Evolutionary conservation across 2,888 invertebrate species (phyloP), one percentile per base, ranked within the genome.

Genomic region (Anarsia innoxiella): DNA sequence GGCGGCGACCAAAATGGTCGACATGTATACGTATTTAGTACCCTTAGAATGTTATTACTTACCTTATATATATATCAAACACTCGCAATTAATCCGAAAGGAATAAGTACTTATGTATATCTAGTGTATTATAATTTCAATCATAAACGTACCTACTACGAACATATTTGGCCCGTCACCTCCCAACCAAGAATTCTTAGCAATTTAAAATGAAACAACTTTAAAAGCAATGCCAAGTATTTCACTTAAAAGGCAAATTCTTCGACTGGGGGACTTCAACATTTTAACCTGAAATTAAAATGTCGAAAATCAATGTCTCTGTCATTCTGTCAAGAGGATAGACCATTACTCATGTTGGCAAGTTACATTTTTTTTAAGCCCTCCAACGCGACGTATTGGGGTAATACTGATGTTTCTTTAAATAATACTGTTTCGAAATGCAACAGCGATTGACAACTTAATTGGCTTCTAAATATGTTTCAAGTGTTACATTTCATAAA

Each of bases 231-330:
- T 55, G 45, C 48, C 16, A 26, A 23, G 36, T 9, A n/a, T 54
- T 57, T 49, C 54, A 39, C 59, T 59, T 61, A 59, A 59, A 49
- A 61, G 64, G 47, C 56, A 69, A 77, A 77, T 75, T 74, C 65
- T 63, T 45, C 42, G 12, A 48, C 56, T 51, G 41, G 61, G 66
- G 66, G 66, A 61, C 58, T 51, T n/a, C n/a, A 70, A 69, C 66
- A 71, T 72, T n/a, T 79, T 79, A 78, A 79, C 82, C 78, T 72
- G 72, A 80, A 83, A 83, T 83, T 83, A 80, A 80, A 74, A 71
- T 68, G 82, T 82, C 80, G 58, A 61, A 71, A 70, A 78, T 77
- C 75, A 62, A 75, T 78, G 80, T 70, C 47, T 40, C 53, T 70
- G 83, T 82, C 83, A 67, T 23, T 46, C 50, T 63, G 65, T 59